Evolutionary conservation across 92 coral and sea anemone species (phyloP).

Genomic region (Palythoa caribaeorum): DNA sequence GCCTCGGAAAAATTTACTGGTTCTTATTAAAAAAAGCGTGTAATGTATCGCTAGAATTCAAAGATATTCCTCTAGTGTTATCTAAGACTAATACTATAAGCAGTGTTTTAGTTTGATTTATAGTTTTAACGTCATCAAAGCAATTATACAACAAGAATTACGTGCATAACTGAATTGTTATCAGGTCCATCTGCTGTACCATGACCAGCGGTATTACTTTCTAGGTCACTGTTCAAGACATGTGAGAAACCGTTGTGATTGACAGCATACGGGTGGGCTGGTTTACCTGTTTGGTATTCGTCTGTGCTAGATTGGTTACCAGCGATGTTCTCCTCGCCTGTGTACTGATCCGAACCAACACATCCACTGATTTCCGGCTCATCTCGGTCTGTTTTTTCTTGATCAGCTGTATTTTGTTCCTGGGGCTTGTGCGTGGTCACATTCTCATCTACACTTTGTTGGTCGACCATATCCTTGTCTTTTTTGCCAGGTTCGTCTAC

Average conservation of each 20-base stretch:
- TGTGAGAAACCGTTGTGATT: not conserved
- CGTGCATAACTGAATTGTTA: not conserved
- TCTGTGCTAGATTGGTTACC: not conserved
- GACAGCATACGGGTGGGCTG: not conserved
- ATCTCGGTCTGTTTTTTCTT: not conserved
- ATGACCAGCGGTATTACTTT: constrained; percentile 1
- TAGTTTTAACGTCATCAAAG: not conserved
- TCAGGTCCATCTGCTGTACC: not conserved
- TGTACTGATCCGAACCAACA: not conserved
- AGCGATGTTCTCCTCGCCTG: not conserved
- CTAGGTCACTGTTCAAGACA: not conserved
- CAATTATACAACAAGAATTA: constrained; percentile 24
- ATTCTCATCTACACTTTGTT: constrained; percentile 9
- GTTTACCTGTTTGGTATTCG: not conserved
- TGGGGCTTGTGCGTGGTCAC: not conserved
- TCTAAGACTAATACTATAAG: no score
- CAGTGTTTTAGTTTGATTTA: no score
- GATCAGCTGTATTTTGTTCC: not conserved
- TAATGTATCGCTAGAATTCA: no score
- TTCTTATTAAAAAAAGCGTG: no score
- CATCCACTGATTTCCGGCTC: no score
- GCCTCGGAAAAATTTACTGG: no score
- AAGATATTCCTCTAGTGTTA: no score
- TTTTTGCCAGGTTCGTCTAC: not conserved
- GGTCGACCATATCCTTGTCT: not conserved